Percentiles rank a stretch among this genome's conserved stretches.
Evolutionary conservation across 2,888 invertebrate species (phyloP).

Genomic region (Cephonodes hylas): DNA sequence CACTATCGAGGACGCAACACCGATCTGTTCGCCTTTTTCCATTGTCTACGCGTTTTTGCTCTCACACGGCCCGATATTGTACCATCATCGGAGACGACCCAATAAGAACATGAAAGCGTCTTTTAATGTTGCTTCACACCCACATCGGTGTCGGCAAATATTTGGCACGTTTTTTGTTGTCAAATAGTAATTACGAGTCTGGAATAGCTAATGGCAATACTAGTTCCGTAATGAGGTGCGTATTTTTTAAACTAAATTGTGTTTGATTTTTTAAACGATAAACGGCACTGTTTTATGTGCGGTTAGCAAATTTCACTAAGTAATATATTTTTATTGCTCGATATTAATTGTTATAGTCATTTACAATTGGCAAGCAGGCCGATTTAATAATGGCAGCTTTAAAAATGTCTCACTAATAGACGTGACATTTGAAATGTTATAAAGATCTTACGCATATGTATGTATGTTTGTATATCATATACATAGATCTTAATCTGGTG

Average conservation of each 20-base stretch:
- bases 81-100: slow-evolving; percentile 22
- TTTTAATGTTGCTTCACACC: slow-evolving; percentile 4
- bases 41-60: slow-evolving; percentile 67
- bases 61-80: slow-evolving; percentile 49
- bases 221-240: not conserved
- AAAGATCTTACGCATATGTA: too few species aligned
- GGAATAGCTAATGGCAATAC: not conserved
- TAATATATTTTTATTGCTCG: not conserved
- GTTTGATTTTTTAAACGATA: not conserved
- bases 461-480: too few species aligned
- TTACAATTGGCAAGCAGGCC: not conserved
- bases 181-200: not conserved
- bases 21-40: slow-evolving; percentile 56
- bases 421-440: slow-evolving; percentile 47
- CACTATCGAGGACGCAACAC: slow-evolving; percentile 65
- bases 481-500: too few species aligned
- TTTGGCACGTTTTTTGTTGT: not conserved
- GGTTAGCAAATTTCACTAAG: not conserved
- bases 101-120: slow-evolving; percentile 7
- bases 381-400: slow-evolving; percentile 36
- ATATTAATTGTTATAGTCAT: not conserved
- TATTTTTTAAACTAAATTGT: not conserved
- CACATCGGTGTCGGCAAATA: slow-evolving; percentile 9
- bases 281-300: not conserved
- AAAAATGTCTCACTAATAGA: slow-evolving; percentile 54